phyloP scores from a whole-genome alignment of 2,113 vertebrate species.

The Elephantulus edwardii region DNA sequence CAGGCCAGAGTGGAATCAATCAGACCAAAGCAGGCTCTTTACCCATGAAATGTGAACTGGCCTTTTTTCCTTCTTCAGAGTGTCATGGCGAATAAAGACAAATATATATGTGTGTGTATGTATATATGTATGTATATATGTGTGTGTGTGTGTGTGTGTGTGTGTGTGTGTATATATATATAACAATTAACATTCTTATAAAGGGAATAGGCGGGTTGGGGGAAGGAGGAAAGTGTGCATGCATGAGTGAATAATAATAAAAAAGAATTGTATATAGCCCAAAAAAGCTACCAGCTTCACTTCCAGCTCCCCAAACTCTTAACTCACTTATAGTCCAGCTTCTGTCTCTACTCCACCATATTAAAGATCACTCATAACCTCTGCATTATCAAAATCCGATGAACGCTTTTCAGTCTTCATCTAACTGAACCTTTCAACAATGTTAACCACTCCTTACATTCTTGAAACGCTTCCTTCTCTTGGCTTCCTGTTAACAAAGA shows the following conservation, averaged over 20 bases:
- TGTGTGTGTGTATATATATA: too few relatives aligned
- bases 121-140: too few relatives aligned
- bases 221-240: too few relatives aligned
- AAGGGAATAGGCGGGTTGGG: too few relatives aligned
- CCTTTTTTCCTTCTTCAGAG: neutral
- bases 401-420: neutral
- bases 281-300: neutral
- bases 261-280: slow-evolving; percentile 19
- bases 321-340: neutral
- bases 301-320: neutral
- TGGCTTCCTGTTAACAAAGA: slow-evolving; percentile 25
- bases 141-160: too few relatives aligned
- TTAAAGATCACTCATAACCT: neutral
- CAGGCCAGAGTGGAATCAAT: neutral
- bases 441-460: neutral
- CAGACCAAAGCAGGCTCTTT: neutral
- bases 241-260: too few relatives aligned
- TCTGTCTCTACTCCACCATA: neutral
- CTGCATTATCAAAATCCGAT: neutral
- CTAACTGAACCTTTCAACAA: neutral
- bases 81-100: too few relatives aligned
- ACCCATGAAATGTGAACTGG: neutral
- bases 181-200: too few relatives aligned
- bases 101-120: too few relatives aligned
- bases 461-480: slow-evolving; percentile 21